Conservation (phyloP, 2,888 invertebrate species). For the Prionchulus punctatus region DNA sequence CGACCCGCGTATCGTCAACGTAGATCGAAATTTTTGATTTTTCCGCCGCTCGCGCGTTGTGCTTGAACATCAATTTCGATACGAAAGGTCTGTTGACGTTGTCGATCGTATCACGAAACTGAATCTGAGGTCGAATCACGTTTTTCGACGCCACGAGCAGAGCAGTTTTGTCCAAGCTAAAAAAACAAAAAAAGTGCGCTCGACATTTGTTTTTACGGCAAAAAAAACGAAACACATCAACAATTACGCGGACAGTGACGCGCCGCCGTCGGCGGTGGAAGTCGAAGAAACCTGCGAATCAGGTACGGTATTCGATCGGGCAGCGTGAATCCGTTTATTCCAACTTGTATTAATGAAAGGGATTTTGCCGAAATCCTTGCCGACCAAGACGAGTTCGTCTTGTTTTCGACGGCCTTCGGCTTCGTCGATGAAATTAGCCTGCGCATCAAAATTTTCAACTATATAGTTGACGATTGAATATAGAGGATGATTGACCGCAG, state of each 20-base stretch:
- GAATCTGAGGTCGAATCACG: conserved; percentile 4
- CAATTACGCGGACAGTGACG: background rate
- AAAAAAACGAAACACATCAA: background rate
- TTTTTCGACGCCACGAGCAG: background rate
- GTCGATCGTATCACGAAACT: conserved; percentile 12
- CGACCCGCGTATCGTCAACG: background rate
- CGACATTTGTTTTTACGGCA: too few relatives aligned
- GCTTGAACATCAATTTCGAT: conserved; percentile 17
- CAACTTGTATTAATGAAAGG: background rate
- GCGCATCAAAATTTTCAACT: too few relatives aligned
- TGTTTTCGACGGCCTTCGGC: conserved; percentile 15
- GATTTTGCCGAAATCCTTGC: background rate
- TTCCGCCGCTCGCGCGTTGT: conserved; percentile 10
- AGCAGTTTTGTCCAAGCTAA: background rate
- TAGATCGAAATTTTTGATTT: background rate
- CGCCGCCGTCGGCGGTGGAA: background rate
- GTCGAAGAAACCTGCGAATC: background rate
- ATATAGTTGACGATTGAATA: too few relatives aligned
- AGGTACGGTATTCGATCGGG: background rate
- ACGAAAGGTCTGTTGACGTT: conserved; percentile 18
- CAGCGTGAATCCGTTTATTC: background rate
- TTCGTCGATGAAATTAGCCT: conserved; percentile 18
- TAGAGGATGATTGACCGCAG: too few relatives aligned
- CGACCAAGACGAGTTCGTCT: conserved; percentile 14
- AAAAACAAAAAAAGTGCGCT: too few relatives aligned